phyloP scores from a whole-genome alignment of 2,113 vertebrate species.

The Halichoeres trimaculatus region DNA sequence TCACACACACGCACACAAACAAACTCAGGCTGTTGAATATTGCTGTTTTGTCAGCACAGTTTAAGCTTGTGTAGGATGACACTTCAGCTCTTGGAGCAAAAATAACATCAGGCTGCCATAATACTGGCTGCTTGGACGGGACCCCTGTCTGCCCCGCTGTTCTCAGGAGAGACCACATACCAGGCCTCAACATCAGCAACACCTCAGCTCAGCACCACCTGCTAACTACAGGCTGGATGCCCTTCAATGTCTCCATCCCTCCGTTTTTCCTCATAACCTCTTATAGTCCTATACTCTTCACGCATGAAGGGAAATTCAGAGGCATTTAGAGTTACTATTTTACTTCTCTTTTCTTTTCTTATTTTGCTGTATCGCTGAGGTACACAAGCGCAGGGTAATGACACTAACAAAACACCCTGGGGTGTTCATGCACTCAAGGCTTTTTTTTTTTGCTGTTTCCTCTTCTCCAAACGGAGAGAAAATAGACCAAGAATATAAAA shows the following conservation, averaged over 20 bases:
- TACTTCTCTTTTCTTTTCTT: neutral
- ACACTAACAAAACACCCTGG: too few relatives aligned
- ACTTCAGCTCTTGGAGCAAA: constrained; percentile 50
- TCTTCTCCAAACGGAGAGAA: too few relatives aligned
- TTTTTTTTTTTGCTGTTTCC: too few relatives aligned
- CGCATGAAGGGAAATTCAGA: neutral
- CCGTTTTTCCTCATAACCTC: neutral
- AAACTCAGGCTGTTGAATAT: neutral
- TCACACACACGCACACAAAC: constrained; percentile 8
- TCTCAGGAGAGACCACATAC: constrained; percentile 53
- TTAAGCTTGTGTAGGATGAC: constrained; percentile 38
- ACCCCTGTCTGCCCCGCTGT: constrained; percentile 63
- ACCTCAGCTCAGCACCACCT: constrained; percentile 55
- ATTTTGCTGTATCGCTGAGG: too few relatives aligned
- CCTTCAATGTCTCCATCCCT: constrained; percentile 30
- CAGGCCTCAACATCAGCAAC: constrained; percentile 53
- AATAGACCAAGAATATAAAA: too few relatives aligned
- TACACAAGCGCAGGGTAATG: too few relatives aligned
- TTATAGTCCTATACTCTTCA: neutral
- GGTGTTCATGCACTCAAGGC: too few relatives aligned
- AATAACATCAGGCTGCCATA: constrained; percentile 64
- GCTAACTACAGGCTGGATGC: constrained; percentile 46
- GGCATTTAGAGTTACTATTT: neutral
- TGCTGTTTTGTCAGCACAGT: constrained; percentile 48
- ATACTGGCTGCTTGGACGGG: constrained; percentile 48